Percentiles rank a stretch among this genome's conserved stretches.
Conservation (phyloP, 2,888 invertebrate species). For the Leptura quadrifasciata region DNA sequence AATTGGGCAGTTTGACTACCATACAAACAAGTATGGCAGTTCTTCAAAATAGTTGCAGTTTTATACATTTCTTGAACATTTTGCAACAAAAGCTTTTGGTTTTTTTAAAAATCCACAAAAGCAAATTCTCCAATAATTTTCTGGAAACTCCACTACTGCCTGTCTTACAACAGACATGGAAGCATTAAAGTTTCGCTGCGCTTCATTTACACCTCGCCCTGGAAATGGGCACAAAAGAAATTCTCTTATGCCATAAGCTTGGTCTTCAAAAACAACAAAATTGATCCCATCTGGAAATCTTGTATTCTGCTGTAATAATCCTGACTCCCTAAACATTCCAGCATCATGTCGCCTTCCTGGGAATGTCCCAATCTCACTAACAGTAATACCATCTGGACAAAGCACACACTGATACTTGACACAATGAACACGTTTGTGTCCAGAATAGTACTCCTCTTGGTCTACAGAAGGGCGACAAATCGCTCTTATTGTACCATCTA, state of each 20-base stretch:
- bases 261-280: constrained; percentile 14
- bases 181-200: constrained; percentile 6
- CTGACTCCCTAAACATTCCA: not conserved
- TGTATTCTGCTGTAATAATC: not conserved
- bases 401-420: not conserved
- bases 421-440: constrained; percentile 6
- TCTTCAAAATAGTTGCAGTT: constrained; percentile 13
- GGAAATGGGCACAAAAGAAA: constrained; percentile 19
- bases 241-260: constrained; percentile 19
- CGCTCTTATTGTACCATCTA: constrained; percentile 8
- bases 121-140: constrained; percentile 13
- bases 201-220: constrained; percentile 11
- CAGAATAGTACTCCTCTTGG: constrained; percentile 23
- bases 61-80: constrained; percentile 12
- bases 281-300: not conserved
- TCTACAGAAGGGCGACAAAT: not conserved
- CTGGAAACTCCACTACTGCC: constrained; percentile 10
- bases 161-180: not conserved
- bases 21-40: constrained; percentile 30
- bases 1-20: constrained; percentile 22
- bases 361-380: not conserved
- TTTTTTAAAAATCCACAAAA: constrained; percentile 27
- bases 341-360: constrained; percentile 20
- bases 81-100: constrained; percentile 27
- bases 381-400: constrained; percentile 13